These are phyloP conservation scores for Tinea semifulvella DNA, from an alignment of 2,888 invertebrate species.

Conservation along the genomic window DNA sequence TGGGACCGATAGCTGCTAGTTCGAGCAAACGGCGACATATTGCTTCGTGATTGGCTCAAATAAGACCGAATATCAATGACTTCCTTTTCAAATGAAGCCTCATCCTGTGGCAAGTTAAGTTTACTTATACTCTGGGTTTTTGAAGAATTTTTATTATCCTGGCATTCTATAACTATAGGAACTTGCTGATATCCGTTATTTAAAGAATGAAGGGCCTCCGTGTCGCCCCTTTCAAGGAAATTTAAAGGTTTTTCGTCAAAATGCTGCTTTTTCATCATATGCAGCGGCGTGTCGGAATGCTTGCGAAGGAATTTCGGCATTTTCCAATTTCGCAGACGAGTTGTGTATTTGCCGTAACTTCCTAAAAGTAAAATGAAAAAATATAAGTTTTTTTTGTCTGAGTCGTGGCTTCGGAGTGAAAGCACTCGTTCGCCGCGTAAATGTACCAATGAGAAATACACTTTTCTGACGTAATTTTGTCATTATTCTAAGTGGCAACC, in stretches of 20 bases:
- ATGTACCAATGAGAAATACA: too few relatives aligned
- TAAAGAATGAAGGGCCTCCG: constrained; percentile 30
- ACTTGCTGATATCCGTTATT: constrained; percentile 70
- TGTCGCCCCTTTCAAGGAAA: constrained; percentile 42
- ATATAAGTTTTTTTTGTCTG: too few relatives aligned
- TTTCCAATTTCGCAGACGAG: constrained; percentile 73
- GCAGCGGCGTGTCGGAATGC: constrained; percentile 61
- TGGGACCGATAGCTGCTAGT: constrained; percentile 77
- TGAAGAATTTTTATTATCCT: constrained; percentile 41
- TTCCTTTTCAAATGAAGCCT: constrained; percentile 67
- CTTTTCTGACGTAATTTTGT: too few relatives aligned
- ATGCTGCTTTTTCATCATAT: constrained; percentile 52
- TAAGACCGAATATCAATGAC: constrained; percentile 77
- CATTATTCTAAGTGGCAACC: too few relatives aligned
- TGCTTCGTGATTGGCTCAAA: constrained; percentile 77
- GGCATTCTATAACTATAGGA: constrained; percentile 70
- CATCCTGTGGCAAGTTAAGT: constrained; percentile 57
- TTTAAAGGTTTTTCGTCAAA: constrained; percentile 44
- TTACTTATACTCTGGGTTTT: constrained; percentile 42
- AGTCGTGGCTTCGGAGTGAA: too few relatives aligned
- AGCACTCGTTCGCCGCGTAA: too few relatives aligned
- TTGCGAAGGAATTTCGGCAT: constrained; percentile 74
- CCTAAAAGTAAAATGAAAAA: constrained; percentile 34
- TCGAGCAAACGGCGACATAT: constrained; percentile 75
- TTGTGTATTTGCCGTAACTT: constrained; percentile 66